These are phyloP conservation scores for Anser cygnoides DNA, from an alignment of 2,113 vertebrate species.

Conservation along the genomic window DNA sequence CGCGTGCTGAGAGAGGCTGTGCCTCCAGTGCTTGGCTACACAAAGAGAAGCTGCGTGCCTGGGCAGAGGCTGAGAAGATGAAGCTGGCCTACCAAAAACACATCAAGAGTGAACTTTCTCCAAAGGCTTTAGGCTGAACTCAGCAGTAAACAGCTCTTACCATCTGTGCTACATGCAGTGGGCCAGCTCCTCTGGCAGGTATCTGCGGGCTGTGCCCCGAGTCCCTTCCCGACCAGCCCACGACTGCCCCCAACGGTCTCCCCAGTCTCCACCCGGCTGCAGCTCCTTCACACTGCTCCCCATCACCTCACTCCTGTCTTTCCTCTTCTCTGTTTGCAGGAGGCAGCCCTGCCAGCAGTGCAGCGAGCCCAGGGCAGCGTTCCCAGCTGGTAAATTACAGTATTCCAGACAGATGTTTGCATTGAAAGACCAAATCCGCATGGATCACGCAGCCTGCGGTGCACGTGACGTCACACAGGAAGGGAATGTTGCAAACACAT, in stretches of 20 bases:
- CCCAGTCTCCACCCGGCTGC: background rate
- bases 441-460: background rate
- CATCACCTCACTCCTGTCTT: too few species aligned
- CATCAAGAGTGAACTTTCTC: background rate
- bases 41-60: background rate
- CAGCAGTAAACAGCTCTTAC: background rate
- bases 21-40: background rate
- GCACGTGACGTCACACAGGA: background rate
- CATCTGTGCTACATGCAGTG: fast-evolving
- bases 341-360: background rate
- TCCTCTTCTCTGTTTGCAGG: background rate
- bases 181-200: background rate
- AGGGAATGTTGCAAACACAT: background rate
- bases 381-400: background rate
- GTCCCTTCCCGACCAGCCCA: background rate
- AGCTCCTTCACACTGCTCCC: background rate
- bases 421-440: background rate
- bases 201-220: background rate
- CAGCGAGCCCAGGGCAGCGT: background rate
- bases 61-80: background rate
- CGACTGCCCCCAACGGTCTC: background rate
- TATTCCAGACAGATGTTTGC: background rate
- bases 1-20: background rate
- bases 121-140: background rate
- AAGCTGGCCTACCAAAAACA: background rate